Evolutionary conservation across 2,888 invertebrate genomes (phyloP).

Genomic region (Hydraecia micacea): DNA sequence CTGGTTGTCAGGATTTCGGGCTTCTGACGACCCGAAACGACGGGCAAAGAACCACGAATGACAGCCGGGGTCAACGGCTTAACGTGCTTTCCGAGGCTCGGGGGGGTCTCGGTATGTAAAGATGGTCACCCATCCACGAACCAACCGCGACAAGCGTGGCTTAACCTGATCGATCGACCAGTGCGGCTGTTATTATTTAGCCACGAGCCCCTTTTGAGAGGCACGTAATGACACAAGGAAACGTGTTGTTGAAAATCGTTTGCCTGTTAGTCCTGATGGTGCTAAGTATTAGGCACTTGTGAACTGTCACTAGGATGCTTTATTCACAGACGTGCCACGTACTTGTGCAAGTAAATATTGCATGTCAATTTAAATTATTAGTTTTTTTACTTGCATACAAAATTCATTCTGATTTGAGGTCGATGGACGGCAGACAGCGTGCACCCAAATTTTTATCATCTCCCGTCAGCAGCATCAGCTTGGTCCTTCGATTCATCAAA

Average conservation of each 20-base stretch:
- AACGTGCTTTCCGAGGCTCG: no score
- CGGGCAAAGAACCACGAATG: neutral
- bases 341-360: neutral
- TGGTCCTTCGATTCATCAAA: neutral
- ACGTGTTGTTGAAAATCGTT: conserved; percentile 27
- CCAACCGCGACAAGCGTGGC: neutral
- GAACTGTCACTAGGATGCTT: conserved; percentile 13
- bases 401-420: neutral
- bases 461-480: no score
- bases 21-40: neutral
- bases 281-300: conserved; percentile 3
- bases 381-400: neutral
- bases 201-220: neutral
- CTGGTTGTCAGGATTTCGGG: neutral
- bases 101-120: no score
- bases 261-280: neutral
- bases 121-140: no score
- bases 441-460: neutral
- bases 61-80: no score
- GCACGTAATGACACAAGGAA: conserved; percentile 15
- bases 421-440: no score
- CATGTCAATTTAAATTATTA: neutral
- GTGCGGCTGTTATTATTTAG: neutral
- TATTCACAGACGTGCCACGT: neutral
- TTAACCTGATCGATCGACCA: neutral